Base-by-base conservation (phyloP, 2,113 vertebrate genomes). In the Indicator maculatus region DNA sequence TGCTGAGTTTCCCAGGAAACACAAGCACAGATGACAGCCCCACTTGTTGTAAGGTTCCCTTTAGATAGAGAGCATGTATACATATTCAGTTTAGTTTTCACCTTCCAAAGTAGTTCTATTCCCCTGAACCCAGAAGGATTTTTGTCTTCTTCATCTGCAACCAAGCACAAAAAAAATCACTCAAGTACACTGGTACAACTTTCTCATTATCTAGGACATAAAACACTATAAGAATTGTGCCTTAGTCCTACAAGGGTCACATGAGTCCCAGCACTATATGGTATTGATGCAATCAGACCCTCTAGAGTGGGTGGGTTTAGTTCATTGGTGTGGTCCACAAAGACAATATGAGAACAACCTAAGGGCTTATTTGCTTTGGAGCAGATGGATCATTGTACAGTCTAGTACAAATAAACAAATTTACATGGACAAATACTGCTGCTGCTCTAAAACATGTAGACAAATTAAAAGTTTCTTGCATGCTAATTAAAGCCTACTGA, bases 231-330 rank as follows among this genome's bases (percentile, higher is more conserved):
- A 64, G 21, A 76, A 55, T 5, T 36, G 16, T 86, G 63, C 19
- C 44, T 83, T 3, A 0, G 20, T 65, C 33, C 21, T 0, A 0
- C 24, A 28, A 4, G 9, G 9, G 20, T 53, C 18, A 30, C 2
- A 19, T 8, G 0, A 73, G 7, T 31, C 20, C 30, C 45, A 78
- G 30, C 26, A 20, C 21, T 44, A 45, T 3, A 2, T 12, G 28
- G 14, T 16, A 33, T 12, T 20, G 64, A 77, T 59, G 16, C 7
- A 79, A 41, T 50, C 23, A 41, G 5, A 20, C 15, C 41, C 12
- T 47, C 47, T 17, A 72, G 26, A 27, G 9, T 41, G 26, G 31
- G 12, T 69, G 67, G 31, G 38, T 27, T 78, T 52, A 31, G 13
- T 33, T 76, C 44, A 26, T 36, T 23, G 28, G 6, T 65, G 23